These are phyloP conservation scores for Symphodus melops DNA, from an alignment of 2,113 vertebrate species.

Conservation along the genomic window DNA sequence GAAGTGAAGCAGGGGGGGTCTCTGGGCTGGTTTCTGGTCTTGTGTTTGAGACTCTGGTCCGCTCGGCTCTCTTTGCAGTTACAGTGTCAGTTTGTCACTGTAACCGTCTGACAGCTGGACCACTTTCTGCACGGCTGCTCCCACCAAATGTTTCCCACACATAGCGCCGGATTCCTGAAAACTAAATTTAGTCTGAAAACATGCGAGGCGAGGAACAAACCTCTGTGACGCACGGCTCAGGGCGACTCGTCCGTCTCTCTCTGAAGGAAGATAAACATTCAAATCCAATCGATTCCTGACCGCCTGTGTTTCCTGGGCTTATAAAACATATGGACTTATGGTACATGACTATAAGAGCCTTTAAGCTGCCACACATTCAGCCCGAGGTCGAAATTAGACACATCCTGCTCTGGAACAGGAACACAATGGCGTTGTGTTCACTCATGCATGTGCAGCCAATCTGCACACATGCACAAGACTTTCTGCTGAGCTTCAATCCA, in stretches of 20 bases:
- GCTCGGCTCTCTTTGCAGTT: conserved; percentile 39
- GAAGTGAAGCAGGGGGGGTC: background rate
- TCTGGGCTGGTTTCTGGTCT: background rate
- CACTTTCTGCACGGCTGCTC: conserved; percentile 14
- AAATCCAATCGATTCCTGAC: background rate
- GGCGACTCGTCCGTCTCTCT: background rate
- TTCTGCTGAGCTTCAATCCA: conserved; percentile 32
- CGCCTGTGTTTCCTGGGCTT: background rate
- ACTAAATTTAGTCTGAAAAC: conserved; percentile 41
- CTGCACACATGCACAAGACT: conserved; percentile 47
- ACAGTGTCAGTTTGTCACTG: conserved; percentile 23
- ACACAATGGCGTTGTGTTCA: conserved; percentile 20
- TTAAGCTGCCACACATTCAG: background rate
- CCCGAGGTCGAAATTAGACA: conserved; percentile 4
- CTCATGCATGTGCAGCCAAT: conserved; percentile 39
- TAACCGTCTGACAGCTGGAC: conserved; percentile 52
- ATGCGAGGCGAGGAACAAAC: background rate
- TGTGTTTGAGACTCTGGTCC: background rate
- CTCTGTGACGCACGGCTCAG: background rate
- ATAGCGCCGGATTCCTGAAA: conserved; percentile 32
- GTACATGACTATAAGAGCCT: background rate
- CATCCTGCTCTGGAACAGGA: background rate
- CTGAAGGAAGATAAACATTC: background rate
- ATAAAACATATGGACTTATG: background rate
- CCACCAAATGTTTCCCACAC: background rate